Percentiles rank a stretch among this genome's conserved stretches.
Conservation (phyloP, 2,888 invertebrate genomes). For the Diadegma fenestrale region DNA sequence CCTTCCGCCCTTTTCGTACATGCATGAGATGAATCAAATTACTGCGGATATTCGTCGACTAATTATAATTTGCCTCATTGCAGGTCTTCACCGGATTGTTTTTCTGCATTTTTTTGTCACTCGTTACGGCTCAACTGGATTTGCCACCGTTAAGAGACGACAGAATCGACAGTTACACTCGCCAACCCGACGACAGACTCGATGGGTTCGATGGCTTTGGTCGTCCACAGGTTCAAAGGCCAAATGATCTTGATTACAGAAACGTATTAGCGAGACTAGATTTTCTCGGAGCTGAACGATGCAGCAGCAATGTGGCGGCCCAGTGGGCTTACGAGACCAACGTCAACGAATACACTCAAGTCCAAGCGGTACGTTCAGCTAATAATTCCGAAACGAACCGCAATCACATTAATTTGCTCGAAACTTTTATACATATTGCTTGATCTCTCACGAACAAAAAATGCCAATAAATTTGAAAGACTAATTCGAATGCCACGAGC, state of each 20-base stretch:
- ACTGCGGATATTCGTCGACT: background rate
- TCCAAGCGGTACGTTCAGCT: slow-evolving; percentile 91
- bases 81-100: slow-evolving; percentile 72
- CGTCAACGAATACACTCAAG: slow-evolving; percentile 93
- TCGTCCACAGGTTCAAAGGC: slow-evolving; percentile 64
- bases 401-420: no score
- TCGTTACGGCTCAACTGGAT: slow-evolving; percentile 78
- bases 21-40: background rate
- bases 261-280: slow-evolving; percentile 89
- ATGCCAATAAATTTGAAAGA: no score
- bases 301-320: slow-evolving; percentile 93
- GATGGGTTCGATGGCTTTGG: slow-evolving; percentile 58
- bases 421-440: background rate
- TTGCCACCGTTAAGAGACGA: slow-evolving; percentile 79
- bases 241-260: slow-evolving; percentile 75
- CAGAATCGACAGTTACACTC: slow-evolving; percentile 68
- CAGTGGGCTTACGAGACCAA: slow-evolving; percentile 96
- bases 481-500: background rate
- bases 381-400: no score
- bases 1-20: background rate
- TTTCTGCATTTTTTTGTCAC: slow-evolving; percentile 68
- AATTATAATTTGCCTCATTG: slow-evolving; percentile 40
- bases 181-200: slow-evolving; percentile 45
- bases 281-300: slow-evolving; percentile 91
- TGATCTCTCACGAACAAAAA: background rate